phyloP scores from a whole-genome alignment of 92 coral and sea anemone genomes.

The Epizoanthus illoricatus region DNA sequence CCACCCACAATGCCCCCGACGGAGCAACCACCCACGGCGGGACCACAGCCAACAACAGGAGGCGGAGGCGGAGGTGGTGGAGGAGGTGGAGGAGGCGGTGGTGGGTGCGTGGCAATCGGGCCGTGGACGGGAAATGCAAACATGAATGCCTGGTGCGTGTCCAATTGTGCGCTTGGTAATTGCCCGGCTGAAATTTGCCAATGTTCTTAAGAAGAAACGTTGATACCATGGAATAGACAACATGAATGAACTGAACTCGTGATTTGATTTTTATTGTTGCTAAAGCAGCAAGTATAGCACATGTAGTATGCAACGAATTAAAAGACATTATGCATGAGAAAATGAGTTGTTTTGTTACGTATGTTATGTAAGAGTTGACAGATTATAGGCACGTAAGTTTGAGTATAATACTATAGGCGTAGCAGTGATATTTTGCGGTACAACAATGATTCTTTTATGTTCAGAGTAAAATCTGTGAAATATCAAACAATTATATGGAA shows the following conservation, averaged over 20 bases:
- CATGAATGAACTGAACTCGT: neutral
- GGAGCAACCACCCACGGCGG: neutral
- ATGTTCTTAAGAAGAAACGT: neutral
- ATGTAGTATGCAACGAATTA: neutral
- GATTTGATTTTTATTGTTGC: neutral
- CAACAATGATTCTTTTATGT: no score
- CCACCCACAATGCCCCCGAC: conserved; percentile 17
- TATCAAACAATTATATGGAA: no score
- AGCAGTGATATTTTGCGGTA: no score
- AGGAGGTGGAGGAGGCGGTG: neutral
- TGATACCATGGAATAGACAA: neutral
- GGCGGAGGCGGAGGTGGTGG: conserved; percentile 3
- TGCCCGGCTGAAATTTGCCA: conserved; percentile 6
- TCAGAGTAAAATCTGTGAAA: no score
- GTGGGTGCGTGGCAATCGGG: neutral
- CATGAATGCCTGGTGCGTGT: conserved; percentile 5
- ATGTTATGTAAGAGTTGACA: no score
- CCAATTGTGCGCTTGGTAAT: conserved; percentile 2
- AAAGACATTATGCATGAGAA: neutral
- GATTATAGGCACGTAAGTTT: no score
- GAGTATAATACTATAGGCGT: no score
- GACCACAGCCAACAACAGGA: conserved; percentile 6
- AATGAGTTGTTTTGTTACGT: no score
- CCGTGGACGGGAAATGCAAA: conserved; percentile 1
- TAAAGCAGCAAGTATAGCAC: neutral